phyloP scores from a whole-genome alignment of 1,140 invertebrate species.

The Maconellicoccus hirsutus region DNA sequence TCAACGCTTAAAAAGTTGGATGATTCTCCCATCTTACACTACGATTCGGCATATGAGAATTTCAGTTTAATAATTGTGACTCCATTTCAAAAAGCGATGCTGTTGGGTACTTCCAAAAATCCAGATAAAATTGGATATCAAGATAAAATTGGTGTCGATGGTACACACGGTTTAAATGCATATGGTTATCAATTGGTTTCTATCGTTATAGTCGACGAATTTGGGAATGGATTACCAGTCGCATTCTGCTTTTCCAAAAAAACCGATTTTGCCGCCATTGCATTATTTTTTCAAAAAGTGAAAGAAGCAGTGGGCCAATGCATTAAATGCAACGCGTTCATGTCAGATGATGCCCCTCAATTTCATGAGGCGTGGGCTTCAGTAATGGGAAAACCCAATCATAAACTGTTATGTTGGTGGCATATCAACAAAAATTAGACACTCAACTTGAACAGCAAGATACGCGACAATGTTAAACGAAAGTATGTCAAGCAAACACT shows the following conservation, averaged over 20 bases:
- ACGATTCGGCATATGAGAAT: not conserved
- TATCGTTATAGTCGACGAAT: conserved; percentile 25
- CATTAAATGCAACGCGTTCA: conserved; percentile 23
- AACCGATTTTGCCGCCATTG: conserved; percentile 6
- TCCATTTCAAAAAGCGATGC: conserved; percentile 12
- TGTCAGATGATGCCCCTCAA: conserved; percentile 25
- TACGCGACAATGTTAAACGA: not conserved
- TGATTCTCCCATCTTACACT: conserved; percentile 14
- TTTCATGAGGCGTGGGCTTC: conserved; percentile 25
- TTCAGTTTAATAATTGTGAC: conserved; percentile 26
- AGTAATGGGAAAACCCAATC: conserved; percentile 21
- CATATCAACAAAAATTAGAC: conserved; percentile 25
- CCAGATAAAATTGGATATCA: no score
- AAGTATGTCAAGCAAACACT: not conserved
- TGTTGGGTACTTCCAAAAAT: conserved; percentile 17
- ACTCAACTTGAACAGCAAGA: conserved; percentile 7
- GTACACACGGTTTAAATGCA: conserved; percentile 23
- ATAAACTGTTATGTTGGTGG: conserved; percentile 25
- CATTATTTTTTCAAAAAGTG: conserved; percentile 24
- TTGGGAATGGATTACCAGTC: conserved; percentile 14
- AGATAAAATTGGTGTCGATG: conserved; percentile 26
- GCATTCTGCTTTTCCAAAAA: conserved; percentile 26
- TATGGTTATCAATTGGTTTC: conserved; percentile 25
- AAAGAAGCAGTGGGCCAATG: conserved; percentile 4
- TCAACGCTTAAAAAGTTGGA: not conserved